Evolutionary conservation across 2,113 vertebrate genomes (phyloP).

Genomic region (Megalops atlanticus): DNA sequence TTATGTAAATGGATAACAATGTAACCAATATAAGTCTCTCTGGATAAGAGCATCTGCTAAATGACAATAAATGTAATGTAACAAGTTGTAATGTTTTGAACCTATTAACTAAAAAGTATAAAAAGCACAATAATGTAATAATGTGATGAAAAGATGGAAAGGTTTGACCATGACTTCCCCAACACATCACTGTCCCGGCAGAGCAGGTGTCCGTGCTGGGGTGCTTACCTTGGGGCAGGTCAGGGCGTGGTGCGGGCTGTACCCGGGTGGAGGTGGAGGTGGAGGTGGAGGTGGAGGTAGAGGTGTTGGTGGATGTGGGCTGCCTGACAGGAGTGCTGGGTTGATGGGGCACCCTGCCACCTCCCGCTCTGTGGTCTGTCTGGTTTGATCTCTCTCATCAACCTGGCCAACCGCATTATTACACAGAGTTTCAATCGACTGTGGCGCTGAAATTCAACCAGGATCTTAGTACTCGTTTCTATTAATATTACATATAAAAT

Average conservation of each 20-base stretch:
- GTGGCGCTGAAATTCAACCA: too few species aligned
- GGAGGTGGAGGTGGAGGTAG: constrained; percentile 45
- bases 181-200: background rate
- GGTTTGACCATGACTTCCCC: background rate
- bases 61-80: too few species aligned
- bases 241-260: constrained; percentile 39
- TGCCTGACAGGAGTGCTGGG: constrained; percentile 42
- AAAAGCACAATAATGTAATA: too few species aligned
- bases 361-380: constrained; percentile 55
- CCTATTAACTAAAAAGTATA: too few species aligned
- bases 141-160: too few species aligned
- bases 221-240: constrained; percentile 57
- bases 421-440: background rate
- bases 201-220: background rate
- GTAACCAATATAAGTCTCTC: too few species aligned
- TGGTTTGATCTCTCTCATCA: constrained; percentile 64
- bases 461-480: too few species aligned
- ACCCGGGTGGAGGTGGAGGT: constrained; percentile 46
- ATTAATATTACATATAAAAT: too few species aligned
- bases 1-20: too few species aligned
- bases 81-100: too few species aligned
- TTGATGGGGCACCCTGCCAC: constrained; percentile 36
- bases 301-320: constrained; percentile 39
- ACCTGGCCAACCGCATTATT: constrained; percentile 45
- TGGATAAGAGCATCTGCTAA: background rate